These are phyloP conservation scores for Mirounga angustirostris DNA, from an alignment of 2,113 vertebrate species.

Conservation along the genomic window DNA sequence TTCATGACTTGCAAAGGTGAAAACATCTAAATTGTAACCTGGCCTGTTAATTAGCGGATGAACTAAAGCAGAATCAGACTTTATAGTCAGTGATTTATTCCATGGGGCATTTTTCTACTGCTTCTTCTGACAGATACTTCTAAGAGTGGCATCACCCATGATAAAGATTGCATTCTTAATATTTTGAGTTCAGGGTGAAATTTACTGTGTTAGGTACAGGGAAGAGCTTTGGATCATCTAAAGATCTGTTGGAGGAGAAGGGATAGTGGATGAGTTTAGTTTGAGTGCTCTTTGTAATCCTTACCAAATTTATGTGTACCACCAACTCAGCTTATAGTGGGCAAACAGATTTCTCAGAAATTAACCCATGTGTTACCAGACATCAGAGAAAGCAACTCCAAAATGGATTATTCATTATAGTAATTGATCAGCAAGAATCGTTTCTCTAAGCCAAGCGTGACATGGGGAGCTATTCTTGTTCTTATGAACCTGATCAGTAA, in stretches of 20 bases:
- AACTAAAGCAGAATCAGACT: background rate
- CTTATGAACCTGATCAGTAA: background rate
- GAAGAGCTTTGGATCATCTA: background rate
- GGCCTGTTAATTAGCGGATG: background rate
- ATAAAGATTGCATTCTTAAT: background rate
- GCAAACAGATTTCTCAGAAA: background rate
- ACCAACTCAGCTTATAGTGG: background rate
- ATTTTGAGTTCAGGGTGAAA: background rate
- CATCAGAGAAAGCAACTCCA: background rate
- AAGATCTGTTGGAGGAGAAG: background rate
- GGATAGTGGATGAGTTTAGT: background rate
- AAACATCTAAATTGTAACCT: background rate
- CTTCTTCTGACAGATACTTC: background rate
- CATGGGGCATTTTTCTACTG: background rate
- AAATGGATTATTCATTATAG: background rate
- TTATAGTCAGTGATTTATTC: background rate
- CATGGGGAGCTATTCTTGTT: background rate
- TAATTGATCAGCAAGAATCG: background rate
- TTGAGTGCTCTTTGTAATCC: background rate
- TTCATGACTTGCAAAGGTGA: background rate
- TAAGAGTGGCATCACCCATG: background rate
- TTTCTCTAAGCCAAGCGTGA: background rate
- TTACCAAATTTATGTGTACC: too few relatives aligned
- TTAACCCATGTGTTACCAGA: background rate
- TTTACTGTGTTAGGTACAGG: background rate